phyloP scores from a whole-genome alignment of 2,113 vertebrate genomes.

The Pipra filicauda region DNA sequence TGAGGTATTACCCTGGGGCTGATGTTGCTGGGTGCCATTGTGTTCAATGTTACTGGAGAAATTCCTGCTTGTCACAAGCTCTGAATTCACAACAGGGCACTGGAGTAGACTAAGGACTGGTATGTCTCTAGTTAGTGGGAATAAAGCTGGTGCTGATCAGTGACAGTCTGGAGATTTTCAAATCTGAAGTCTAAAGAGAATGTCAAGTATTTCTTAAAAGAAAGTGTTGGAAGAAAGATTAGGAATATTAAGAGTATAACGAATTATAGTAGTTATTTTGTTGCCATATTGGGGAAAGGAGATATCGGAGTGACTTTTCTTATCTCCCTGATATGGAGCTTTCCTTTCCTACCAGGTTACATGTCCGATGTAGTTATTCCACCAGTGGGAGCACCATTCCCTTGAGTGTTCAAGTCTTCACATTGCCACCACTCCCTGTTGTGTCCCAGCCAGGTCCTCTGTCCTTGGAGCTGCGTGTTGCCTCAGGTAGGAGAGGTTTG shows the following conservation, averaged over 20 bases:
- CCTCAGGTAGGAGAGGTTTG: slow-evolving; percentile 33
- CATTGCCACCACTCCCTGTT: background rate
- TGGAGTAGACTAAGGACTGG: background rate
- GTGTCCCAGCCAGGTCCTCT: slow-evolving; percentile 41
- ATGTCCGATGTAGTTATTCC: slow-evolving; percentile 52
- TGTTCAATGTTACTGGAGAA: background rate
- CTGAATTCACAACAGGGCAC: background rate
- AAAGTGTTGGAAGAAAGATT: background rate
- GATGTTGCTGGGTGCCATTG: background rate
- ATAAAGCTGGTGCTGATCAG: background rate
- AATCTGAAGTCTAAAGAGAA: background rate
- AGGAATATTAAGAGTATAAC: background rate
- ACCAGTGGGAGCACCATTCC: background rate
- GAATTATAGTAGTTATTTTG: background rate
- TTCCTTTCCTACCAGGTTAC: slow-evolving; percentile 25
- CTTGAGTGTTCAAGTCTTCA: slow-evolving; percentile 40
- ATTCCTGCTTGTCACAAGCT: background rate
- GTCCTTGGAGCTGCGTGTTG: slow-evolving; percentile 60
- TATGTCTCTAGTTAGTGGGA: background rate
- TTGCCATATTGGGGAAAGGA: background rate
- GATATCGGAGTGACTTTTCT: background rate
- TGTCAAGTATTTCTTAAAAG: background rate
- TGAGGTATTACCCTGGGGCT: slow-evolving; percentile 50
- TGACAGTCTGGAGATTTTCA: background rate
- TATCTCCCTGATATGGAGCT: too few relatives aligned